Conservation (phyloP, 2,888 invertebrate species). For the Mycalesis mineus region DNA sequence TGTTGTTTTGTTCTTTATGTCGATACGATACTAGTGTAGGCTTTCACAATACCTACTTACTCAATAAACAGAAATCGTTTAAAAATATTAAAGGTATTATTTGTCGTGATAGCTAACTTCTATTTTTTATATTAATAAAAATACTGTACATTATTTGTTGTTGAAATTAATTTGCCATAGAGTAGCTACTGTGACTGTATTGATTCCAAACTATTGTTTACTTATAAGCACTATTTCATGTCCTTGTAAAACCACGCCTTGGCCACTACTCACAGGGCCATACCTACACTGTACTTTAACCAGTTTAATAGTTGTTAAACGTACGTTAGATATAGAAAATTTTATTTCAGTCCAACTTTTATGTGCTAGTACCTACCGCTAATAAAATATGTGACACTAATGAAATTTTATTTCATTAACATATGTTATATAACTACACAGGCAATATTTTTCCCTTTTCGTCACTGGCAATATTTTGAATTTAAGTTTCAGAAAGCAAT, state of each 20-base stretch:
- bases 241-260: slow-evolving; percentile 18
- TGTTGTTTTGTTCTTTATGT: slow-evolving; percentile 29
- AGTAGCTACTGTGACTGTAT: background rate
- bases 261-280: slow-evolving; percentile 4
- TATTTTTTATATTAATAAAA: too few relatives aligned
- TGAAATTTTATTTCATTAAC: background rate
- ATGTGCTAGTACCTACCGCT: slow-evolving; percentile 19
- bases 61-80: background rate
- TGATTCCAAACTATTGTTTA: slow-evolving; percentile 1
- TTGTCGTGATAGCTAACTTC: background rate
- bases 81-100: background rate
- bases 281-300: slow-evolving; percentile 9
- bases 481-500: too few relatives aligned
- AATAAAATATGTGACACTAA: slow-evolving; percentile 19
- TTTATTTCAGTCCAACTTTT: slow-evolving; percentile 22
- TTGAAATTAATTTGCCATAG: background rate
- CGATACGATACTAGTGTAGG: slow-evolving; percentile 32
- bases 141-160: too few relatives aligned
- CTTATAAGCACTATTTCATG: slow-evolving; percentile 17
- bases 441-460: too few relatives aligned
- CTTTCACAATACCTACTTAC: background rate
- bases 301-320: slow-evolving; percentile 20
- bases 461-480: too few relatives aligned
- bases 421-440: too few relatives aligned
- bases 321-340: slow-evolving; percentile 16